These are phyloP conservation scores for Artibeus lituratus DNA, from an alignment of 2,797 vertebrate genomes.

Conservation along the genomic window DNA sequence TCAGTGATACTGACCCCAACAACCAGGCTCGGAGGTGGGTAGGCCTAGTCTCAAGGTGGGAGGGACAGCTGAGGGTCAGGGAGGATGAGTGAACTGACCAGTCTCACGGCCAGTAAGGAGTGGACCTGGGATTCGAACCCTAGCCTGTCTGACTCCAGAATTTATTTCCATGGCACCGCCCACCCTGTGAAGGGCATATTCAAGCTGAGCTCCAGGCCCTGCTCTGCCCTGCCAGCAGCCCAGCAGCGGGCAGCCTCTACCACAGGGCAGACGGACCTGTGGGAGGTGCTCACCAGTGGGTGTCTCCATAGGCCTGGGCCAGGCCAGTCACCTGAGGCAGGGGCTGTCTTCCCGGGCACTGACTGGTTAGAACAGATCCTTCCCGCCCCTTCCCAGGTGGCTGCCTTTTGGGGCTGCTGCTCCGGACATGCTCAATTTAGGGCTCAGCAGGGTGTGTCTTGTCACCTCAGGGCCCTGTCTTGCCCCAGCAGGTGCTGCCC, in stretches of 20 bases:
- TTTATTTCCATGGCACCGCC: not conserved
- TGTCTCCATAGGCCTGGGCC: not conserved
- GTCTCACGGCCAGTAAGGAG: not conserved
- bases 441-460: not conserved
- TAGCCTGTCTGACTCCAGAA: not conserved
- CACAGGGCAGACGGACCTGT: fast-evolving
- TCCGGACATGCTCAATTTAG: not conserved
- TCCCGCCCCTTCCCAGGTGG: not conserved
- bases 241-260: not conserved
- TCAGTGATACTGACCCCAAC: not conserved
- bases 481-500: not conserved
- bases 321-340: not conserved
- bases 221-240: not conserved
- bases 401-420: not conserved
- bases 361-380: not conserved
- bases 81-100: not conserved
- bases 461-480: not conserved
- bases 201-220: not conserved
- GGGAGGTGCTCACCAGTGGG: not conserved
- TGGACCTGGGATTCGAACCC: not conserved
- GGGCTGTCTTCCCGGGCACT: not conserved
- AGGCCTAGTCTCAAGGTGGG: not conserved
- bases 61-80: not conserved
- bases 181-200: not conserved
- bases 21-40: not conserved